phyloP scores from a whole-genome alignment of 2,888 invertebrate genomes.

The Lepidocyrtinus sp. region DNA sequence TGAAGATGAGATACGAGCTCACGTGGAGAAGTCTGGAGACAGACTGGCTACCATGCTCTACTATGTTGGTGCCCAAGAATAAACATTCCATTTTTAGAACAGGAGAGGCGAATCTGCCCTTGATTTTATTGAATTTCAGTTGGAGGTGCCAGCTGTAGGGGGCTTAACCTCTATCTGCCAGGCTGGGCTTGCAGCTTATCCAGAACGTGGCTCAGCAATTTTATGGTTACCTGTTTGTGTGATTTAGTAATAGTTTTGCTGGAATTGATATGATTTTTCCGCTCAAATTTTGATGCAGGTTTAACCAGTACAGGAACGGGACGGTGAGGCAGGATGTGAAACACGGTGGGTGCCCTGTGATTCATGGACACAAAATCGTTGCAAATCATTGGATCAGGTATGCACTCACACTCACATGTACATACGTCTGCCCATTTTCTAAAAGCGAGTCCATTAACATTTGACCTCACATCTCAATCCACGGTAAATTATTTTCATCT shows the following conservation, averaged over 20 bases:
- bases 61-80: conserved; percentile 2
- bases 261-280: neutral
- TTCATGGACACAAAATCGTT: conserved; percentile 36
- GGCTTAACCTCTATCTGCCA: conserved; percentile 17
- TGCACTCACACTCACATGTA: no score
- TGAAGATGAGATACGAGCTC: neutral
- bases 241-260: neutral
- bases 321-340: neutral
- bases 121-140: conserved; percentile 15
- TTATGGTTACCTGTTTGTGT: no score
- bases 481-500: neutral
- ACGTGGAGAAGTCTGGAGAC: neutral
- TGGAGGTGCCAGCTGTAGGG: conserved; percentile 19
- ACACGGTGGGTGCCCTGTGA: conserved; percentile 37
- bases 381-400: neutral
- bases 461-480: no score
- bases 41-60: conserved; percentile 20
- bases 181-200: neutral
- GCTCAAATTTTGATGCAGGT: neutral
- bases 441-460: no score
- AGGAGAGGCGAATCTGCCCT: neutral
- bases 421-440: no score
- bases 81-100: neutral
- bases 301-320: conserved; percentile 34
- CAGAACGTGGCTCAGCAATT: conserved; percentile 27